Evolutionary conservation across 2,888 invertebrate genomes (phyloP).

Genomic region (Troglohyphantes excavatus): DNA sequence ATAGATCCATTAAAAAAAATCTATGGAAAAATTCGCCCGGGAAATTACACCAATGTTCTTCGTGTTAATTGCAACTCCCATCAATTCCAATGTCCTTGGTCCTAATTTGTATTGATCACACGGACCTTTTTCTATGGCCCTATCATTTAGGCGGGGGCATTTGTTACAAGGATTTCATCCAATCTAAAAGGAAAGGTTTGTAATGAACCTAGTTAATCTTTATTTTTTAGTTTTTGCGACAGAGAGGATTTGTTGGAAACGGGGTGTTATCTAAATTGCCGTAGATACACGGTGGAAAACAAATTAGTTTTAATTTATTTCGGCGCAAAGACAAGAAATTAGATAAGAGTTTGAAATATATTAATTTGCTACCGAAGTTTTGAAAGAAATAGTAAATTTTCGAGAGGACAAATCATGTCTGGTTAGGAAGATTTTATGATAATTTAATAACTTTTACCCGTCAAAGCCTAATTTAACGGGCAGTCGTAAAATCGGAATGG

Average conservation of each 20-base stretch:
- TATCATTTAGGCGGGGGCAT: background rate
- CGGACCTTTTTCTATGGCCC: background rate
- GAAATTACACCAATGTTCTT: background rate
- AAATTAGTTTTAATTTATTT: background rate
- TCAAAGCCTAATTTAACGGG: too few relatives aligned
- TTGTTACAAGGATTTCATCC: background rate
- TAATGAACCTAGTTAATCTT: background rate
- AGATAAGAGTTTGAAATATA: too few relatives aligned
- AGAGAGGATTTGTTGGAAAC: background rate
- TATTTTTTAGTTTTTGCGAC: background rate
- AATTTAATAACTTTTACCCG: too few relatives aligned
- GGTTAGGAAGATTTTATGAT: too few relatives aligned
- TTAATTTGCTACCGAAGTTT: too few relatives aligned
- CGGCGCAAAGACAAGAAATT: too few relatives aligned
- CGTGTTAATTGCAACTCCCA: background rate
- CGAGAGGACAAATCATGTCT: too few relatives aligned
- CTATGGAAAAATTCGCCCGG: too few relatives aligned
- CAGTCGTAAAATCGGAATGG: too few relatives aligned
- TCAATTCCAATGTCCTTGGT: constrained; percentile 4
- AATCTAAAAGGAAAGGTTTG: background rate
- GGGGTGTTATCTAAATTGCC: background rate
- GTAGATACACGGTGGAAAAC: background rate
- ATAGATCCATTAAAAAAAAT: too few relatives aligned
- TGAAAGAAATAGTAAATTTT: too few relatives aligned
- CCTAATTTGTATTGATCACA: constrained; percentile 26